These are phyloP conservation scores for Fragum whitleyi DNA, from an alignment of 2,888 invertebrate species.

Conservation along the genomic window DNA sequence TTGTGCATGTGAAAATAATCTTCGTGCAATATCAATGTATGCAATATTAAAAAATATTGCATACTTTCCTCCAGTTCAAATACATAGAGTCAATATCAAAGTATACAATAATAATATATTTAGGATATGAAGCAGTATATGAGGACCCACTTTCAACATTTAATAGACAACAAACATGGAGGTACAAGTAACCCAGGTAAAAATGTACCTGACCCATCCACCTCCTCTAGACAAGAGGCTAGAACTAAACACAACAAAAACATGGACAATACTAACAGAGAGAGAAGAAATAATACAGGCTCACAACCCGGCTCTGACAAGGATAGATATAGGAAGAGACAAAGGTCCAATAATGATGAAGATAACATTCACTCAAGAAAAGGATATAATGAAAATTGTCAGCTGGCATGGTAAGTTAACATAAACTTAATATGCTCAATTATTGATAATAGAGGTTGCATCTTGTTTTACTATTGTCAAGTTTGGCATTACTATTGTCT, in stretches of 20 bases:
- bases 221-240: not conserved
- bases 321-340: constrained; percentile 15
- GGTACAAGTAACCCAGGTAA: not conserved
- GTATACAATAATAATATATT: too few species aligned
- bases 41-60: too few species aligned
- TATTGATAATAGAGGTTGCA: too few species aligned
- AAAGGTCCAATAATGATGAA: constrained; percentile 1
- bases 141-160: constrained; percentile 51
- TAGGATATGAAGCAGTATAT: constrained; percentile 59
- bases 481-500: too few species aligned
- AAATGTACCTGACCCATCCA: not conserved
- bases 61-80: too few species aligned
- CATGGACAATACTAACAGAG: constrained; percentile 2
- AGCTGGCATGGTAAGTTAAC: not conserved
- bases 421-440: not conserved
- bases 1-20: too few species aligned
- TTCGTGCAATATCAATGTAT: too few species aligned
- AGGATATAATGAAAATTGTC: constrained; percentile 25
- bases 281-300: not conserved
- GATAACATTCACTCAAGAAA: not conserved
- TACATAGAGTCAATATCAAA: too few species aligned
- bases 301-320: not conserved
- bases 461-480: too few species aligned
- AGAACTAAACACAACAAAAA: not conserved
- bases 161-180: constrained; percentile 33